These are phyloP conservation scores for Bovichtus variegatus DNA, from an alignment of 2,797 vertebrate genomes.

Conservation along the genomic window DNA sequence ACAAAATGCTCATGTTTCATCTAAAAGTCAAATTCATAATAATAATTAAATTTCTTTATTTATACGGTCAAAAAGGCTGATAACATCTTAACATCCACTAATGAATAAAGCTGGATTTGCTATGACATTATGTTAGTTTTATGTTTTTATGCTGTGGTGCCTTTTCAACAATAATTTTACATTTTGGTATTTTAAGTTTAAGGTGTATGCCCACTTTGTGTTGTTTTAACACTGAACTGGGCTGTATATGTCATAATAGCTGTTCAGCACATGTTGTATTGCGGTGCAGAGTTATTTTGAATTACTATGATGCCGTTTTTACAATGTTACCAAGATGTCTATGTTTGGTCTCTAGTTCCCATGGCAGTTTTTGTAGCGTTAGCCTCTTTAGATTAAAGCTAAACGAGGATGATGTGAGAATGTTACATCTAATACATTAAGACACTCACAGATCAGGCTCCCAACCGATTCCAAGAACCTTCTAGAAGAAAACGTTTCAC, in stretches of 20 bases:
- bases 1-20: background rate
- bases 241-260: background rate
- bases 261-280: background rate
- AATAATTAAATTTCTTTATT: background rate
- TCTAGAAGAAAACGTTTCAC: background rate
- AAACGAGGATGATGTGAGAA: background rate
- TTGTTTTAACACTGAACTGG: too few relatives aligned
- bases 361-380: too few relatives aligned
- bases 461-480: background rate
- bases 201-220: too few relatives aligned
- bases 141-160: background rate
- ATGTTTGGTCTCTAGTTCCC: too few relatives aligned
- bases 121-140: background rate
- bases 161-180: background rate
- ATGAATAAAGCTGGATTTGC: background rate
- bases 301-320: background rate
- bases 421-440: background rate
- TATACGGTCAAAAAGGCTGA: background rate
- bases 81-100: background rate
- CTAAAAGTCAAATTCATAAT: background rate
- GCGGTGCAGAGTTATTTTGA: too few relatives aligned
- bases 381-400: background rate
- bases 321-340: background rate
- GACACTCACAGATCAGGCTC: background rate
- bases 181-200: background rate